These are phyloP conservation scores for Pachycephala philippinensis DNA, from an alignment of 2,113 vertebrate genomes.

Conservation along the genomic window DNA sequence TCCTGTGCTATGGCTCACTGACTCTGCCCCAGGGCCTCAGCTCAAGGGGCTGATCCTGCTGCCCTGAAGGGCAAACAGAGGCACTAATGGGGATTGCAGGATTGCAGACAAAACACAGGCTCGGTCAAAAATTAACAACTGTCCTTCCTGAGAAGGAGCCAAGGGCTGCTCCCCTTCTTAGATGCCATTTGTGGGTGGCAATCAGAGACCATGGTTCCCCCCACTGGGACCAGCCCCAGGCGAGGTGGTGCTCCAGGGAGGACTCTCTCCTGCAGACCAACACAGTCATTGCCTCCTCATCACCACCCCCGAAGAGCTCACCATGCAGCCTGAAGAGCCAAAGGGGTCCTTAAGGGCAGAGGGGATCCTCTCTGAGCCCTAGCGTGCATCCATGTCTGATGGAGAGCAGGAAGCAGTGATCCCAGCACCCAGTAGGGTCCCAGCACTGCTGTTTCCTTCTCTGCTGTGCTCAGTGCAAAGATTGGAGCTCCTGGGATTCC, in stretches of 20 bases:
- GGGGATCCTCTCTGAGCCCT: neutral
- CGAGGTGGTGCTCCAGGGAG: rapidly evolving
- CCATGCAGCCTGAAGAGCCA: neutral
- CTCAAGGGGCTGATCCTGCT: neutral
- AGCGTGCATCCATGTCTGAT: neutral
- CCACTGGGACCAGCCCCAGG: neutral
- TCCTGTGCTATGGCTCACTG: neutral
- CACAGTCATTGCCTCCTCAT: neutral
- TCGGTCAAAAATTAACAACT: neutral
- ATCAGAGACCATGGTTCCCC: neutral
- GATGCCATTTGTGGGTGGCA: neutral
- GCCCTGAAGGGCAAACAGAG: neutral
- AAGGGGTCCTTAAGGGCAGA: neutral
- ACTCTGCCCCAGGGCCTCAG: neutral
- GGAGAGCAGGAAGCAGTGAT: slow-evolving; percentile 23
- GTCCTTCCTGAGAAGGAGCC: neutral
- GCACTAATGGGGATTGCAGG: neutral
- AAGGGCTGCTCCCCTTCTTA: neutral
- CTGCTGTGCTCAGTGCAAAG: neutral
- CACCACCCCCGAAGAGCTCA: neutral
- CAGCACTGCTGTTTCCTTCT: slow-evolving; percentile 17
- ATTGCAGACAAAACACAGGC: neutral
- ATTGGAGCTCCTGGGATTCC: slow-evolving; percentile 20
- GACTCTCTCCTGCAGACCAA: neutral
- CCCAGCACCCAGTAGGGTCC: neutral